phyloP scores from a whole-genome alignment of 2,888 invertebrate species.

The Zygogramma bicolorata region DNA sequence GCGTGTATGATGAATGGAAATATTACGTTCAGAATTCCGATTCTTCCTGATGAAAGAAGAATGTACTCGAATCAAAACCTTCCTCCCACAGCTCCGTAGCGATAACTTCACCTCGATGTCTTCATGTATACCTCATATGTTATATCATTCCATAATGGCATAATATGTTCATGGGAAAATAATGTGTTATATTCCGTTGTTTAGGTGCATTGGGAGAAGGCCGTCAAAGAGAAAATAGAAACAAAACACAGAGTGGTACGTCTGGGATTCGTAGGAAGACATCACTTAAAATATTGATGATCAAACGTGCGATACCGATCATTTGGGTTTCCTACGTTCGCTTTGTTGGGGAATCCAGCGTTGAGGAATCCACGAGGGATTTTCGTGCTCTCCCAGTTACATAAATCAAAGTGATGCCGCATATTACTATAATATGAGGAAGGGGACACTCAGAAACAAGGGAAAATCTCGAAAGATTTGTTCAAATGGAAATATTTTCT shows the following conservation, averaged over 20 bases:
- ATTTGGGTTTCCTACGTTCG: conserved; percentile 42
- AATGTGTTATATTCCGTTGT: background rate
- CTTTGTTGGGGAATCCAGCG: conserved; percentile 48
- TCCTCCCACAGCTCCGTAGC: too few relatives aligned
- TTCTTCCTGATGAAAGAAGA: too few relatives aligned
- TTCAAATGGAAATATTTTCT: background rate
- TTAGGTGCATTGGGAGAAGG: background rate
- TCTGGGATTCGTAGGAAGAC: conserved; percentile 14
- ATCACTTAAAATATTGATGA: conserved; percentile 46
- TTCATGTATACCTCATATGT: too few relatives aligned
- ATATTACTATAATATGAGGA: conserved; percentile 44
- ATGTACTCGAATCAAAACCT: too few relatives aligned
- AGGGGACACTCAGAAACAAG: conserved; percentile 18
- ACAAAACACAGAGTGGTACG: conserved; percentile 4
- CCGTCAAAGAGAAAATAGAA: conserved; percentile 13
- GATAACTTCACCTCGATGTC: too few relatives aligned
- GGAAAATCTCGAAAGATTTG: background rate
- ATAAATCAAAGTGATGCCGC: conserved; percentile 47
- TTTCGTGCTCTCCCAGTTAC: conserved; percentile 27
- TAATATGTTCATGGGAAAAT: background rate
- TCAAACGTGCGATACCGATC: conserved; percentile 25
- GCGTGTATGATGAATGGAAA: too few relatives aligned
- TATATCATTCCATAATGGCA: too few relatives aligned
- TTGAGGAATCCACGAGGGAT: conserved; percentile 43
- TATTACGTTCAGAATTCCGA: too few relatives aligned